Conservation (phyloP, 2,888 invertebrate species). For the Nomada ruficornis region DNA sequence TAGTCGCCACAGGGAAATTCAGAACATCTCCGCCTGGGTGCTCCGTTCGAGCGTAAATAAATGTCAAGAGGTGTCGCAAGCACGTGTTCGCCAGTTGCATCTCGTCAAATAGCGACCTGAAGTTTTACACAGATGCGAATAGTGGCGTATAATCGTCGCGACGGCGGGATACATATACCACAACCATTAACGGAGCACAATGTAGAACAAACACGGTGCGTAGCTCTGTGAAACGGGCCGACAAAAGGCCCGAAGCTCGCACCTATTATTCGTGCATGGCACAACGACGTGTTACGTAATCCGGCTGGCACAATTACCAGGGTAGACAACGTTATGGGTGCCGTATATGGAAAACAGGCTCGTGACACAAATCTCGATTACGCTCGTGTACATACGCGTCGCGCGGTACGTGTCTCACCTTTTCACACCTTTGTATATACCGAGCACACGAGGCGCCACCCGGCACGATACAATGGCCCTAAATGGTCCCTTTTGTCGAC, state of each 20-base stretch:
- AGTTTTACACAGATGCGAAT: constrained; percentile 15
- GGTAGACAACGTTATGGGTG: constrained; percentile 71
- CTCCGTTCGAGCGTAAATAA: constrained; percentile 5
- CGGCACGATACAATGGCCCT: neutral
- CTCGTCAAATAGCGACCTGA: constrained; percentile 1
- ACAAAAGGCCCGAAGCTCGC: constrained; percentile 41
- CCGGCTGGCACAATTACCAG: constrained; percentile 75
- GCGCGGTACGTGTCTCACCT: constrained; percentile 45
- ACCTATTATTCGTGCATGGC: constrained; percentile 62
- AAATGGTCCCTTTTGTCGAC: neutral
- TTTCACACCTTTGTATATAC: constrained; percentile 29
- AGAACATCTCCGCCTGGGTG: neutral
- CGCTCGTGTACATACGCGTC: constrained; percentile 46
- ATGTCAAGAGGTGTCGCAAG: constrained; percentile 36
- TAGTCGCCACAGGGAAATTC: neutral
- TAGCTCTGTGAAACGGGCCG: constrained; percentile 21
- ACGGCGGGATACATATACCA: constrained; percentile 29
- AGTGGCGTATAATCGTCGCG: neutral
- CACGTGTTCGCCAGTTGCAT: constrained; percentile 17
- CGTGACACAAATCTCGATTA: constrained; percentile 81
- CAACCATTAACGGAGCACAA: constrained; percentile 17
- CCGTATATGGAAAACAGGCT: constrained; percentile 80
- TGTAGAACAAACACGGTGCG: constrained; percentile 16
- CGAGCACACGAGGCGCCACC: constrained; percentile 2
- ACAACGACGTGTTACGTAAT: constrained; percentile 68